Base-by-base conservation (phyloP, 2,113 vertebrate genomes). In the Tychaedon coryphoeus region DNA sequence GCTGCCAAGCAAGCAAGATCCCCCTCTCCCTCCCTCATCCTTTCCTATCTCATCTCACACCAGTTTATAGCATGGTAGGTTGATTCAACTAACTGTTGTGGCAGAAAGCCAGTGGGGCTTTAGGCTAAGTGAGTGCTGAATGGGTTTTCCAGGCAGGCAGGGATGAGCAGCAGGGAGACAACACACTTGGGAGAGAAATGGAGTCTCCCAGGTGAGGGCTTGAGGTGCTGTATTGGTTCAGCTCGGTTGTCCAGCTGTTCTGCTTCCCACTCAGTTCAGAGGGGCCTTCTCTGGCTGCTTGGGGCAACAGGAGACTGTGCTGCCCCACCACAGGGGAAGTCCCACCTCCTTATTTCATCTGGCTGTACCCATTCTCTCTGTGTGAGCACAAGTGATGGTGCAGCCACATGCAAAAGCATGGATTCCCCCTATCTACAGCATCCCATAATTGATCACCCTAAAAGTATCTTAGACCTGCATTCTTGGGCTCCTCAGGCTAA, bases 301-400 rank as follows among this genome's bases (percentile, higher is more conserved):
- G 28, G 58, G 66, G 51, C 38, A 86, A 14, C 29, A 51, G 70
- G 25, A 34, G 72, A 31, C 33, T 54, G 11, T 40, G 19, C 67
- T 67, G 54, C 85, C 81, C 23, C 54, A 4, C 38, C 20, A 7
- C 23, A 56, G 34, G 34, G 34, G 4, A 60, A 28, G 14, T 80
- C 18, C 48, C 57, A 53, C 28, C 48, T 50, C 34, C 14, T 25
- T 8, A 14, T 45, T 73, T n/a, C 1, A 0, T 26, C 73, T 57
- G 57, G 9, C 53, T 64, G 20, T 56, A 36, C 33, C 36, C 14
- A 5, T 24, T 51, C 34, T 58, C 7, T 22, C 60, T 51, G 18
- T 33, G 24, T 2, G 3, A 76, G 50, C 33, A 14, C 6, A 18
- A 15, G 24, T 2, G 4, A 19, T 1, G 2, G 10, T 69, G 54